A percentile compares a stretch with the other conserved stretches of the same genome.
phyloP scores from a whole-genome alignment of 2,113 vertebrate species.

The Tautogolabrus adspersus region DNA sequence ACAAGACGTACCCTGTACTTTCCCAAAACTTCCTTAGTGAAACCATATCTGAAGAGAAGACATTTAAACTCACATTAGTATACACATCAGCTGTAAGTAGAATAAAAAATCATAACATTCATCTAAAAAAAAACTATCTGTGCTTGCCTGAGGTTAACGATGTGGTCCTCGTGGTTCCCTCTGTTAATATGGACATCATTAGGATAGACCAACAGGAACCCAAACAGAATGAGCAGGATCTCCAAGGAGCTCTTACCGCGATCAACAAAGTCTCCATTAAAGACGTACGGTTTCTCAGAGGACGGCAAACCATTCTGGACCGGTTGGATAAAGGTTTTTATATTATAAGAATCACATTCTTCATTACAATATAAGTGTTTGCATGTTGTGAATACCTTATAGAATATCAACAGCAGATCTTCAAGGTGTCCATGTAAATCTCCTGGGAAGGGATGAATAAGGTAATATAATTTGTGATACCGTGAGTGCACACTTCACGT shows the following conservation, averaged over 20 bases:
- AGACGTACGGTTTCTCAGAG: conserved; percentile 90
- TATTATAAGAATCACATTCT: neutral
- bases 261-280: conserved; percentile 96
- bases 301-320: conserved; percentile 91
- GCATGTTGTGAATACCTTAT: conserved; percentile 82
- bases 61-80: conserved; percentile 4
- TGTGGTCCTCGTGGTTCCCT: conserved; percentile 95
- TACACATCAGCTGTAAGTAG: neutral
- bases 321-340: neutral
- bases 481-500: neutral
- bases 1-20: conserved; percentile 90
- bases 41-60: conserved; percentile 88
- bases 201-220: conserved; percentile 92
- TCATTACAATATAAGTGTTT: neutral
- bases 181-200: conserved; percentile 93
- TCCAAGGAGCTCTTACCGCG: conserved; percentile 94
- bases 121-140: neutral
- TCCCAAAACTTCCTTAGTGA: conserved; percentile 93
- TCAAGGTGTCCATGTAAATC: conserved; percentile 94
- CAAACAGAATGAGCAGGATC: conserved; percentile 92
- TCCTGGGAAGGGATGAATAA: conserved; percentile 78
- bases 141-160: conserved; percentile 91
- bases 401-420: conserved; percentile 90
- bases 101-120: neutral
- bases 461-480: neutral